Evolutionary conservation across 1,140 invertebrate species (phyloP).

Genomic region (Protaetia brevitarsis): DNA sequence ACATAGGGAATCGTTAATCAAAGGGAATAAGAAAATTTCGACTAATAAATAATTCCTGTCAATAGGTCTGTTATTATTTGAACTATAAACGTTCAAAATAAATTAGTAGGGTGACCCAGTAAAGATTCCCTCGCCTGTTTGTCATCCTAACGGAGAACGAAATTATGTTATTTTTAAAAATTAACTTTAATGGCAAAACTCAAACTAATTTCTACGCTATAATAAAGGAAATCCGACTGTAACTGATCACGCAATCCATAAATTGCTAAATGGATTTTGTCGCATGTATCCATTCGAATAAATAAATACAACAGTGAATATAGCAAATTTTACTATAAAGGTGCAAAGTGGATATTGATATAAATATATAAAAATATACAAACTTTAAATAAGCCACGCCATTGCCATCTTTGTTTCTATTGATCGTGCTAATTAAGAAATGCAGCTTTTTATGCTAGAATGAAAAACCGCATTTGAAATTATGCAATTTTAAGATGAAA

Average conservation of each 20-base stretch:
- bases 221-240: slow-evolving; percentile 1
- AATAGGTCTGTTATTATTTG: not conserved
- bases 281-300: no score
- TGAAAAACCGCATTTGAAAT: no score
- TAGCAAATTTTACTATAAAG: no score
- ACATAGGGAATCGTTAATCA: not conserved
- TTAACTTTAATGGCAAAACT: not conserved
- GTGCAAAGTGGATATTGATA: no score
- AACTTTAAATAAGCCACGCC: no score
- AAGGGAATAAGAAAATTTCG: not conserved
- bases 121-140: not conserved
- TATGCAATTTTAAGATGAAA: no score
- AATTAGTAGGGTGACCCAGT: not conserved
- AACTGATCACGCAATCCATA: not conserved
- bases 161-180: not conserved
- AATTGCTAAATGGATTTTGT: no score
- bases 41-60: not conserved
- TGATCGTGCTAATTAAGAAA: no score
- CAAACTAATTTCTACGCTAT: not conserved
- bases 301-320: no score
- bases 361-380: no score
- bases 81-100: not conserved
- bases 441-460: no score
- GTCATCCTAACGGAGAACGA: not conserved
- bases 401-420: no score